Evolutionary conservation across 2,113 vertebrate genomes (phyloP).

Genomic region (Tamias sibiricus): DNA sequence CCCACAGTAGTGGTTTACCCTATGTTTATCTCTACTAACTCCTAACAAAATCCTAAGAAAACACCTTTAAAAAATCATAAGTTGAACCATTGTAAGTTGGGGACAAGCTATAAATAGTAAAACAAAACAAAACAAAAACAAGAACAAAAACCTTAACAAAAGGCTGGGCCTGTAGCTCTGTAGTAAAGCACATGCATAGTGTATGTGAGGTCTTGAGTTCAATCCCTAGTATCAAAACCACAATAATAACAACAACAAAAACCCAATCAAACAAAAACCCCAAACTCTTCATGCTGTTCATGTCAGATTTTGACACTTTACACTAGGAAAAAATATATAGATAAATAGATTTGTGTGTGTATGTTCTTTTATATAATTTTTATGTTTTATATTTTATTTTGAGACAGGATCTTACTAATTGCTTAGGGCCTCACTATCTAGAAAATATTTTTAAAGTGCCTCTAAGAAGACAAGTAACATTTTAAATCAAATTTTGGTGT

Average conservation of each 20-base stretch:
- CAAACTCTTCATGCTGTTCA: neutral
- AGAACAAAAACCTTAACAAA: neutral
- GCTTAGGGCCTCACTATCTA: too few relatives aligned
- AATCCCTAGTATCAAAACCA: neutral
- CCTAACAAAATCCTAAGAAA: too few relatives aligned
- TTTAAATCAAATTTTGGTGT: conserved; percentile 25
- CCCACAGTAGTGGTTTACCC: too few relatives aligned
- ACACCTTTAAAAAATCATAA: neutral
- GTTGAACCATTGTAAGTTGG: neutral
- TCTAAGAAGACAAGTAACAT: neutral
- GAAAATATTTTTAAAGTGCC: too few relatives aligned
- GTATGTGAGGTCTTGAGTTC: neutral
- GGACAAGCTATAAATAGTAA: neutral
- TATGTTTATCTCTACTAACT: too few relatives aligned
- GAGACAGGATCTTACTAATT: too few relatives aligned
- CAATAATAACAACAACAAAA: neutral
- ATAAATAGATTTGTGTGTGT: too few relatives aligned
- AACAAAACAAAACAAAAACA: too few relatives aligned
- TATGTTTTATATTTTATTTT: too few relatives aligned
- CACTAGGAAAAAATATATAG: too few relatives aligned
- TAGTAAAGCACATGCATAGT: neutral
- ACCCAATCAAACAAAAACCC: neutral
- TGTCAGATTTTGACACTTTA: neutral
- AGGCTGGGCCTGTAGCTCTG: neutral
- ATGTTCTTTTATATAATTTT: too few relatives aligned